phyloP scores from a whole-genome alignment of 1,140 invertebrate genomes.

The Proctacanthus coquilletti region DNA sequence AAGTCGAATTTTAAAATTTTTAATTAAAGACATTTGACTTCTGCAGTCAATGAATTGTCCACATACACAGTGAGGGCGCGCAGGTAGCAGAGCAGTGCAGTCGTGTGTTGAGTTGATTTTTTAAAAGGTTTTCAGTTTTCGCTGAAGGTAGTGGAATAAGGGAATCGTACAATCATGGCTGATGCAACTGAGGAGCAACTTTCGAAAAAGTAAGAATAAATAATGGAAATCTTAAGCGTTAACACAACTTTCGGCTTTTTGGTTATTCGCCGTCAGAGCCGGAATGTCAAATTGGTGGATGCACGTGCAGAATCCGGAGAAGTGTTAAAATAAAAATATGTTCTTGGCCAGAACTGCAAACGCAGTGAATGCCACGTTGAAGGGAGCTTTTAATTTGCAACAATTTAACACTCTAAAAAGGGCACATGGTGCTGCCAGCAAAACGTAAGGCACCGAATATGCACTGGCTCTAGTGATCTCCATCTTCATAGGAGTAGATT shows the following conservation, averaged over 20 bases:
- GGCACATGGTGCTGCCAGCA: not conserved
- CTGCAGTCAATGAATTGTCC: no score
- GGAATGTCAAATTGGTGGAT: not conserved
- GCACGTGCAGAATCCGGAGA: not conserved
- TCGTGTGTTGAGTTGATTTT: no score
- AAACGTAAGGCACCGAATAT: not conserved
- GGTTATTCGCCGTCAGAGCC: not conserved
- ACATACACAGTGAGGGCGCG: no score
- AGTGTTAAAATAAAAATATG: not conserved
- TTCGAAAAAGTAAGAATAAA: slow-evolving; percentile 52
- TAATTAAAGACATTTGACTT: no score
- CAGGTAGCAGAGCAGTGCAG: no score
- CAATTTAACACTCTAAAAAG: not conserved
- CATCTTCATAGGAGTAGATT: not conserved
- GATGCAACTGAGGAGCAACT: slow-evolving; percentile 40
- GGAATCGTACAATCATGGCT: no score
- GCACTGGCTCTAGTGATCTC: not conserved
- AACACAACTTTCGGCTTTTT: not conserved
- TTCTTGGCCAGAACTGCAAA: no score
- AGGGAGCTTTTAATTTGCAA: not conserved
- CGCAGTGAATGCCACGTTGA: slow-evolving; percentile 1
- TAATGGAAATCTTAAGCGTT: slow-evolving; percentile 6
- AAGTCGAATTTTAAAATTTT: no score
- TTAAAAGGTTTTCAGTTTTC: no score
- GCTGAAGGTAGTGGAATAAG: no score